Percentiles rank a stretch among this genome's conserved stretches.
phyloP scores from a whole-genome alignment of 2,888 invertebrate genomes.

The Zonitis immaculata region DNA sequence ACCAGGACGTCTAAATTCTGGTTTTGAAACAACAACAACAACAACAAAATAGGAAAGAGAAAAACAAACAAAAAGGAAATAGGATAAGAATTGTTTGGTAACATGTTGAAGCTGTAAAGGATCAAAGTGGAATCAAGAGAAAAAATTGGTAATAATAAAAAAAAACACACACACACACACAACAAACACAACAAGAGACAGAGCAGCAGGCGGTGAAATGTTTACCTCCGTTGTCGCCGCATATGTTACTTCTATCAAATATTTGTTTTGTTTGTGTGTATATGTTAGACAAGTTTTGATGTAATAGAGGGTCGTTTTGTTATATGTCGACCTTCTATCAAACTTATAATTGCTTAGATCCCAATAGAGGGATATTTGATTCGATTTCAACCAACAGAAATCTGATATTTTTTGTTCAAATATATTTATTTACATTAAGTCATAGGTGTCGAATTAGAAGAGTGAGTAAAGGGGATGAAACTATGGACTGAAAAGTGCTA shows the following conservation, averaged over 20 bases:
- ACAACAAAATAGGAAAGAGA: constrained; percentile 25
- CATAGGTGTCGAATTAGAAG: too few species aligned
- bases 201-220: constrained; percentile 6
- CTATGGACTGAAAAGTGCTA: too few species aligned
- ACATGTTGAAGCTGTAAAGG: neutral
- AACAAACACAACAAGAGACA: neutral
- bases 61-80: constrained; percentile 12
- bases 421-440: too few species aligned
- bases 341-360: constrained; percentile 13
- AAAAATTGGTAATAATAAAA: neutral
- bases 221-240: constrained; percentile 9
- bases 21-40: constrained; percentile 6
- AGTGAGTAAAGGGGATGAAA: too few species aligned
- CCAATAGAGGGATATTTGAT: neutral
- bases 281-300: constrained; percentile 8
- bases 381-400: neutral
- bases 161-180: neutral
- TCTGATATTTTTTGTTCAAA: neutral
- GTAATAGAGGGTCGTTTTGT: neutral
- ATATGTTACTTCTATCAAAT: constrained; percentile 18
- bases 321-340: constrained; percentile 3
- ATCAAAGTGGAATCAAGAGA: neutral
- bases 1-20: constrained; percentile 38
- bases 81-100: neutral
- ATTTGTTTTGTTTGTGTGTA: constrained; percentile 13